Percentiles rank a stretch among this genome's conserved stretches.
Evolutionary conservation across 2,113 vertebrate species (phyloP).

Genomic region (Sturnira hondurensis): DNA sequence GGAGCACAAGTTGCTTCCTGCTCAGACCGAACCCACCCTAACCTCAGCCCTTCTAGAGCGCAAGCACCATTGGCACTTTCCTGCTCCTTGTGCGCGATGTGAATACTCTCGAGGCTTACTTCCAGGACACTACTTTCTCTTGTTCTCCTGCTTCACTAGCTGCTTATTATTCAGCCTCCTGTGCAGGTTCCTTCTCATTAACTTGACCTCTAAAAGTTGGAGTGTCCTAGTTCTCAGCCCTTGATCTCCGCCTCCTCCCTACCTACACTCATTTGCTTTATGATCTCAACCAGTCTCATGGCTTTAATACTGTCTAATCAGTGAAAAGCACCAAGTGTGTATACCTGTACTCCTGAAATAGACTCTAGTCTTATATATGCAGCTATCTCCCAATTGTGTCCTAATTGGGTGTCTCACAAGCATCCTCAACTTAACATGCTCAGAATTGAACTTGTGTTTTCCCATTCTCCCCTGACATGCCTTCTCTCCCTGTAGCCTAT

Average conservation of each 20-base stretch:
- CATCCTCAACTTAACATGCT: not conserved
- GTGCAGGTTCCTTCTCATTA: not conserved
- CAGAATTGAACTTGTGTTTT: not conserved
- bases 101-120: not conserved
- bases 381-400: not conserved
- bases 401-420: not conserved
- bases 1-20: conserved; percentile 57
- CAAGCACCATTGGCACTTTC: not conserved
- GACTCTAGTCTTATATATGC: accelerated
- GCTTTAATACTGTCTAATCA: not conserved
- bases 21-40: conserved; percentile 38
- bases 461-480: not conserved
- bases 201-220: not conserved
- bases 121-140: not conserved
- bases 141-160: not conserved
- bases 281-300: not conserved
- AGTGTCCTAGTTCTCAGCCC: not conserved
- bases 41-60: conserved; percentile 23
- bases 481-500: not conserved
- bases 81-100: not conserved
- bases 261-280: not conserved
- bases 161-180: not conserved
- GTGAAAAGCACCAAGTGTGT: not conserved
- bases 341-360: not conserved
- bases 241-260: not conserved